These are phyloP conservation scores for Cancer borealis DNA, from an alignment of 2,888 invertebrate species.

Conservation along the genomic window DNA sequence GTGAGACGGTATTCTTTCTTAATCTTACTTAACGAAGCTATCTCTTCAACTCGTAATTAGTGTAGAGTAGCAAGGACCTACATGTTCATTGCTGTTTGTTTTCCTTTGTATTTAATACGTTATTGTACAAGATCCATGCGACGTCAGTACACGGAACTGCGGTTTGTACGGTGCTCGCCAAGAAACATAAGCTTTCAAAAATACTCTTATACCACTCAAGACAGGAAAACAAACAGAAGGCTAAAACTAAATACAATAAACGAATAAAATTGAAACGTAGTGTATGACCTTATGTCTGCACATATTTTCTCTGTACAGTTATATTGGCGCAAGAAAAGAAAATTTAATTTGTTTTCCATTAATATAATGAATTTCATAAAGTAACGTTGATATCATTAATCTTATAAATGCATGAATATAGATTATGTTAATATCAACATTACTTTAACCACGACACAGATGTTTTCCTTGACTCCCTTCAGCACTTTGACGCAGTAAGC, in stretches of 20 bases:
- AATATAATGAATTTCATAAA: background rate
- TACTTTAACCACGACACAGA: background rate
- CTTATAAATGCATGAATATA: background rate
- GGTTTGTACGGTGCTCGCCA: background rate
- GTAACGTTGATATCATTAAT: background rate
- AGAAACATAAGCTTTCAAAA: background rate
- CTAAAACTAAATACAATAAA: background rate
- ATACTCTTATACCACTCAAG: background rate
- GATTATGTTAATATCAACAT: background rate
- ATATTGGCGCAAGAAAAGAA: background rate
- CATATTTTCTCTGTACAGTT: background rate
- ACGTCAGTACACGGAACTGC: background rate
- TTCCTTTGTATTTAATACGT: no score
- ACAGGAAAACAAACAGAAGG: background rate
- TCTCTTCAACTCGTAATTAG: no score
- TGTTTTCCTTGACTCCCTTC: background rate
- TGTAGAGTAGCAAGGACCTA: no score
- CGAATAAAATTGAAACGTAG: background rate
- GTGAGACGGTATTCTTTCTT: no score
- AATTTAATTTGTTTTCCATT: background rate
- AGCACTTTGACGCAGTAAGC: background rate
- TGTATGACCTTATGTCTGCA: background rate
- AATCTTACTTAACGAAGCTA: no score
- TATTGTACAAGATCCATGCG: no score
- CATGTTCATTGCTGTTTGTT: no score